These are phyloP conservation scores for Melanerpes aurifrons DNA, from an alignment of 2,113 vertebrate genomes.

Conservation along the genomic window DNA sequence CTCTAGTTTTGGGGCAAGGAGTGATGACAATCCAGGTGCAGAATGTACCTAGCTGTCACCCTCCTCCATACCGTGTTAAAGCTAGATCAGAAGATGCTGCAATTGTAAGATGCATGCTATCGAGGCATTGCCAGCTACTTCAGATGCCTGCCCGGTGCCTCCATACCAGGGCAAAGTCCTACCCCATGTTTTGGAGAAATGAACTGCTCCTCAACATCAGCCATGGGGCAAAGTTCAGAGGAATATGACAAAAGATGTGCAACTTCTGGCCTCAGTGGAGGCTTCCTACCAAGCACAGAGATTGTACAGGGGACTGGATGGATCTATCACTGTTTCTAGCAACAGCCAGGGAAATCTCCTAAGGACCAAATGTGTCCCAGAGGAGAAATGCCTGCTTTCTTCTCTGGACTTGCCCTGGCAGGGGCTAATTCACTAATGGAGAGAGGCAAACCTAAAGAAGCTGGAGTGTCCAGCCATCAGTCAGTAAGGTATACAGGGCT, in stretches of 20 bases:
- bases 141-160: not conserved
- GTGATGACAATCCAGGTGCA: not conserved
- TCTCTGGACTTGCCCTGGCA: not conserved
- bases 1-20: not conserved
- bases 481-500: not conserved
- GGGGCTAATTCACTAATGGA: not conserved
- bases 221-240: not conserved
- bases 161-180: not conserved
- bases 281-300: not conserved
- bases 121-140: not conserved
- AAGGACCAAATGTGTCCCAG: not conserved
- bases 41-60: not conserved
- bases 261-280: not conserved
- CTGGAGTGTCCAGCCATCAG: not conserved
- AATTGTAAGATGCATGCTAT: accelerated
- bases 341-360: not conserved
- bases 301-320: not conserved
- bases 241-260: not conserved
- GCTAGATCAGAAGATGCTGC: not conserved
- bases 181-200: not conserved
- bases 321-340: not conserved
- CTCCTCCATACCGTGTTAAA: not conserved
- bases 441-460: not conserved
- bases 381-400: not conserved
- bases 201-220: not conserved